Percentiles rank a stretch among this genome's conserved stretches.
These are phyloP conservation scores for Pollenia labialis DNA, from an alignment of 2,888 invertebrate genomes.

Conservation along the genomic window DNA sequence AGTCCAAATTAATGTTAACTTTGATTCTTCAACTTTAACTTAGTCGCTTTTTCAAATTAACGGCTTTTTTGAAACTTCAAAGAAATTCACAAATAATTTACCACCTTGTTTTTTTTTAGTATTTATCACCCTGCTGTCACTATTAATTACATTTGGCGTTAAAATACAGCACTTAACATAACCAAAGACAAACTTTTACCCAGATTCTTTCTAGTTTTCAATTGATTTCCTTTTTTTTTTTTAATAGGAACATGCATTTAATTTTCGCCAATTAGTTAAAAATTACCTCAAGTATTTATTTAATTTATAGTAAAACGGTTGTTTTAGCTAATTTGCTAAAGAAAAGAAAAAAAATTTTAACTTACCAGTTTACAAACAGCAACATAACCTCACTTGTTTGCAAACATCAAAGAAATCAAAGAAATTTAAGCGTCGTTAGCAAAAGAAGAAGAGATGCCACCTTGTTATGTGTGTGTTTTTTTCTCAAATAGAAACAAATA, in stretches of 20 bases:
- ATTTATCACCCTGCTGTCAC: conserved; percentile 24
- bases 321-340: conserved; percentile 43
- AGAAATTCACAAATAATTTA: background rate
- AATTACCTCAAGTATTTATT: conserved; percentile 41
- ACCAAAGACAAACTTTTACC: conserved; percentile 20
- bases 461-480: conserved; percentile 23
- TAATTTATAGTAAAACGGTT: conserved; percentile 53
- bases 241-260: conserved; percentile 28
- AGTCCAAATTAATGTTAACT: background rate
- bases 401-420: conserved; percentile 36
- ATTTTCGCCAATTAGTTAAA: conserved; percentile 39
- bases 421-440: conserved; percentile 47
- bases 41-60: too few species aligned
- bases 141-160: conserved; percentile 53
- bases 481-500: background rate
- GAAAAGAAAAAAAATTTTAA: conserved; percentile 10
- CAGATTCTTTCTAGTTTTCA: conserved; percentile 1
- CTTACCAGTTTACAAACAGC: conserved; percentile 3
- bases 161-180: conserved; percentile 42
- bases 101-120: background rate
- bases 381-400: conserved; percentile 21
- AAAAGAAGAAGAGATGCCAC: conserved; percentile 49
- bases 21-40: background rate
- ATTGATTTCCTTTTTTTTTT: conserved; percentile 25
- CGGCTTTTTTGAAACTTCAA: background rate